Conservation (phyloP, 2,888 invertebrate genomes). For the Nymphalis urticae region DNA sequence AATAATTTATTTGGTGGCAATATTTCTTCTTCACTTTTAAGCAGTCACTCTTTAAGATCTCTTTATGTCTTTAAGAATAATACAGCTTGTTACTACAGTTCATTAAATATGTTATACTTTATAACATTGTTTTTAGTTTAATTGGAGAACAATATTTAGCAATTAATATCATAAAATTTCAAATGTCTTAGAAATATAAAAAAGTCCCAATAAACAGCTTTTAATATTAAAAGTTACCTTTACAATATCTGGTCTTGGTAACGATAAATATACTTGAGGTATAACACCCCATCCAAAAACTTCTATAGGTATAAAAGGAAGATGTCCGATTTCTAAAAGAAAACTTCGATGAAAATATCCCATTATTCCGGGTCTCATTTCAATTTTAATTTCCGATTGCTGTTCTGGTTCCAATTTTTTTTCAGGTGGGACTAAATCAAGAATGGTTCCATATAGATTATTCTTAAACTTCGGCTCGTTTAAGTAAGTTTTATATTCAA, state of each 20-base stretch:
- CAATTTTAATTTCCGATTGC: slow-evolving; percentile 64
- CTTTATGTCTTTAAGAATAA: no score
- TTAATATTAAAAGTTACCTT: slow-evolving; percentile 23
- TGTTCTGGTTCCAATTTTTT: slow-evolving; percentile 68
- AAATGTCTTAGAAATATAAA: no score
- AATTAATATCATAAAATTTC: no score
- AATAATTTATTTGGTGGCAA: no score
- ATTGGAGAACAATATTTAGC: no score
- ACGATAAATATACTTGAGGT: slow-evolving; percentile 80
- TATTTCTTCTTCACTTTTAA: no score
- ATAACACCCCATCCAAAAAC: slow-evolving; percentile 82
- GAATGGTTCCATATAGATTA: slow-evolving; percentile 67
- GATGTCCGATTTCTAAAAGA: slow-evolving; percentile 78
- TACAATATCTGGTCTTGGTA: slow-evolving; percentile 65
- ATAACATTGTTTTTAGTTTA: no score
- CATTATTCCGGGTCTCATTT: slow-evolving; percentile 78
- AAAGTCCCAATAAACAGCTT: neutral
- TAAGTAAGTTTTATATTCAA: slow-evolving; percentile 69
- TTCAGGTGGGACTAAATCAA: slow-evolving; percentile 67
- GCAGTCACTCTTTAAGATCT: no score
- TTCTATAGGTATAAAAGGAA: slow-evolving; percentile 76
- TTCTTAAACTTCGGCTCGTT: slow-evolving; percentile 58
- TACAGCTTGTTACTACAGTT: no score
- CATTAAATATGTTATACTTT: no score
- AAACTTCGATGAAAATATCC: slow-evolving; percentile 77